These are phyloP conservation scores for Pseudeuparius sepicola DNA, from an alignment of 2,888 invertebrate species.

Conservation along the genomic window DNA sequence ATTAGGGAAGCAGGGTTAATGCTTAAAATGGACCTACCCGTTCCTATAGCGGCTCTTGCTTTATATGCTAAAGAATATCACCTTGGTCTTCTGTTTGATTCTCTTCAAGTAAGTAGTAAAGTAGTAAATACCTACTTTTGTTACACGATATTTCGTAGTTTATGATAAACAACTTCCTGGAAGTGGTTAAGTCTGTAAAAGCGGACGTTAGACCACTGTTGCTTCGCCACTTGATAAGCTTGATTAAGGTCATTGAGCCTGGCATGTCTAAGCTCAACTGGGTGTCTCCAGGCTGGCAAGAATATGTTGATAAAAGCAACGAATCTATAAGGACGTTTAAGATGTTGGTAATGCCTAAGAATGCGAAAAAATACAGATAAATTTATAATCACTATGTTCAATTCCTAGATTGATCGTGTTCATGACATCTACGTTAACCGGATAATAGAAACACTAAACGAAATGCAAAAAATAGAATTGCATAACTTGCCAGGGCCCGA, in stretches of 20 bases:
- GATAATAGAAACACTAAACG: slow-evolving; percentile 73
- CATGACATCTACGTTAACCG: slow-evolving; percentile 84
- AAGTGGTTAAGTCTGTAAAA: slow-evolving; percentile 63
- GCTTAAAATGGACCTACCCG: slow-evolving; percentile 63
- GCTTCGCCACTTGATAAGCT: slow-evolving; percentile 72
- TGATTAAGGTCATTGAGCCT: slow-evolving; percentile 72
- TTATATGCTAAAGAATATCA: slow-evolving; percentile 65
- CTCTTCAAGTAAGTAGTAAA: slow-evolving; percentile 50
- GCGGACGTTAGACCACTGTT: slow-evolving; percentile 81
- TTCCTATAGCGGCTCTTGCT: slow-evolving; percentile 70
- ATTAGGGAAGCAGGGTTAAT: slow-evolving; percentile 77
- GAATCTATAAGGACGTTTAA: slow-evolving; percentile 73
- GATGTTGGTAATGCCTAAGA: slow-evolving; percentile 50
- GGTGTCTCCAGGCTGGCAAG: slow-evolving; percentile 74
- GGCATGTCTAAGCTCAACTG: slow-evolving; percentile 71
- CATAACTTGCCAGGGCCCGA: slow-evolving; percentile 69
- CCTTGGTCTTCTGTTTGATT: slow-evolving; percentile 63
- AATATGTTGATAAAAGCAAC: slow-evolving; percentile 63
- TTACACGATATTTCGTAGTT: no score
- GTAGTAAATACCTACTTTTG: no score
- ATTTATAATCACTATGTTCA: no score
- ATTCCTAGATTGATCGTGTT: slow-evolving; percentile 56
- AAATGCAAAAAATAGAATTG: slow-evolving; percentile 74
- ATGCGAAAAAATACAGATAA: no score
- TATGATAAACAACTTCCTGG: slow-evolving; percentile 63